Evolutionary conservation across 1,140 invertebrate species (phyloP), one percentile per base, ranked within the genome.

Genomic region (Coelopa frigida): DNA sequence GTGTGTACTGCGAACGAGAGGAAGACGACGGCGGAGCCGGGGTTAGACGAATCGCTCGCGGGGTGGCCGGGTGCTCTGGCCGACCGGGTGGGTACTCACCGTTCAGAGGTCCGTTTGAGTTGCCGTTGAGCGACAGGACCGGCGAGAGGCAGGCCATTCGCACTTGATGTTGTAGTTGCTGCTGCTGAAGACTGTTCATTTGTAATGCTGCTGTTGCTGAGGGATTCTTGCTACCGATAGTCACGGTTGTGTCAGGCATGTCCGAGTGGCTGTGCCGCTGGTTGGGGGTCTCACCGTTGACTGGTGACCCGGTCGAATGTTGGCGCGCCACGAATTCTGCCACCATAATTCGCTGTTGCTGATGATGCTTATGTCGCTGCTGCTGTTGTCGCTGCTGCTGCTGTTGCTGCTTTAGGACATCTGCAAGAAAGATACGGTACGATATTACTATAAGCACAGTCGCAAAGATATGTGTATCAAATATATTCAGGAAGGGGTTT

Each of bases 271-370:
- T 18, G 10, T 44, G 40, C 77, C 81, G 69, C 75, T 77, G 77
- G 73, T 78, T 50, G n/a, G n/a, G n/a, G n/a, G n/a, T n/a, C n/a
- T n/a, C n/a, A n/a, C n/a, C n/a, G n/a, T n/a, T n/a, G n/a, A n/a
- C n/a, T n/a, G n/a, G n/a, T n/a, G n/a, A n/a, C n/a, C n/a, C n/a
- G n/a, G n/a, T n/a, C n/a, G n/a, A n/a, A n/a, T 78, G 78, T 70
- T 84, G 82, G 54, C 81, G 82, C 69, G 80, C 74, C 58, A 86
- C 82, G 68, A 85, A 84, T 75, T 87, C 84, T 72, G 84, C 85
- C 73, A 87, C 85, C 85, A 87, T 87, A 77, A 83, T 86, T 78
- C 77, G 81, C 75, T 81, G 81, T 73, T 78, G 44, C 12, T n/a
- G 14, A 8, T 36, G 33, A n/a, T 10, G 7, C 18, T 6, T 7